Percentiles rank a stretch among this genome's conserved stretches.
Conservation (phyloP, 2,888 invertebrate genomes). For the Amiota minor region DNA sequence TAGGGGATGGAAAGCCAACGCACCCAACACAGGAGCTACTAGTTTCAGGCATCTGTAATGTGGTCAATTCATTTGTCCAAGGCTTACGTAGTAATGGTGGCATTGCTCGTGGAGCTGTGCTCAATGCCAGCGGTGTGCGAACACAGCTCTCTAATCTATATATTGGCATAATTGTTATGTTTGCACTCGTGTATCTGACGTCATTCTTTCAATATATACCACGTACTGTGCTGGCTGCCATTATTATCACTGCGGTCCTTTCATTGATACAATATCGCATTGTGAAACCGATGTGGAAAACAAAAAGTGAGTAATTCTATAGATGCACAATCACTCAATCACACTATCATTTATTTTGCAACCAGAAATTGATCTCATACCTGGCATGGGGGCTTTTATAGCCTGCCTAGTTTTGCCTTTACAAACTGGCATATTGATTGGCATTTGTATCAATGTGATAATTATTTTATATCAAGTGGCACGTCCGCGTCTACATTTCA, state of each 20-base stretch:
- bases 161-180: slow-evolving; percentile 86
- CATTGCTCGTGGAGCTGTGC: slow-evolving; percentile 89
- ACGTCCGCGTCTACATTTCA: slow-evolving; percentile 87
- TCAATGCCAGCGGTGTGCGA: slow-evolving; percentile 90
- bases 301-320: too few relatives aligned
- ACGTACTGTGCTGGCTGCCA: slow-evolving; percentile 87
- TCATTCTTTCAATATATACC: slow-evolving; percentile 92
- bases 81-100: slow-evolving; percentile 88
- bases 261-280: slow-evolving; percentile 93
- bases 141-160: slow-evolving; percentile 89
- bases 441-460: slow-evolving; percentile 86
- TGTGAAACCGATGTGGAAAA: slow-evolving; percentile 89
- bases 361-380: slow-evolving; percentile 89
- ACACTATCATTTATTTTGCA: too few relatives aligned
- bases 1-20: slow-evolving; percentile 84
- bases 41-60: slow-evolving; percentile 84
- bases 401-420: slow-evolving; percentile 87
- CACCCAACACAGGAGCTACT: slow-evolving; percentile 94
- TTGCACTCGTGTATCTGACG: slow-evolving; percentile 89
- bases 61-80: slow-evolving; percentile 89
- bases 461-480: slow-evolving; percentile 92
- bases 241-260: slow-evolving; percentile 93
- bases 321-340: too few relatives aligned
- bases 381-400: slow-evolving; percentile 89
- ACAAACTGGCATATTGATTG: slow-evolving; percentile 90